Conservation (phyloP, 2,888 invertebrate genomes). For the Bhutanitis thaidina region DNA sequence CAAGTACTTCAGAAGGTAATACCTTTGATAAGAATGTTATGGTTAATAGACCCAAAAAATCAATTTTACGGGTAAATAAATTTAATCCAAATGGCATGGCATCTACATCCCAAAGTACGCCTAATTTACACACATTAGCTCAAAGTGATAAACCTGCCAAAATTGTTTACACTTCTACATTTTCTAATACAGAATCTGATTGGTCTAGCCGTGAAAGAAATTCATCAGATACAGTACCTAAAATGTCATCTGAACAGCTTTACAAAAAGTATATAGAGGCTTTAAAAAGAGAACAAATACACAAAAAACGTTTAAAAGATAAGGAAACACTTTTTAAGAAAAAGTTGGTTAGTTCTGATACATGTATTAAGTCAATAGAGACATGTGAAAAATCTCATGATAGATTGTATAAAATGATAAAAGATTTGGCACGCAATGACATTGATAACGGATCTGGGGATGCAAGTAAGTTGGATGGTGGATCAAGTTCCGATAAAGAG, state of each 20-base stretch:
- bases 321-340: conserved; percentile 67
- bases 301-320: conserved; percentile 60
- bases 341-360: conserved; percentile 56
- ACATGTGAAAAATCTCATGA: conserved; percentile 40
- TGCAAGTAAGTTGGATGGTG: conserved; percentile 65
- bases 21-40: conserved; percentile 42
- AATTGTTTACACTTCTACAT: conserved; percentile 29
- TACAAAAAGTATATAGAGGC: conserved; percentile 66
- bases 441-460: conserved; percentile 71
- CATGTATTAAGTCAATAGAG: conserved; percentile 38
- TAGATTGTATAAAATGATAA: conserved; percentile 58
- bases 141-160: conserved; percentile 42
- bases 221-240: conserved; percentile 48
- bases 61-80: conserved; percentile 60
- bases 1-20: conserved; percentile 63
- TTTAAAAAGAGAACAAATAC: conserved; percentile 55
- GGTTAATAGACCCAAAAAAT: conserved; percentile 53
- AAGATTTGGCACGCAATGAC: conserved; percentile 68
- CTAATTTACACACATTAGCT: conserved; percentile 53
- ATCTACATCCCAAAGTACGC: conserved; percentile 68
- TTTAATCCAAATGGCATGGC: conserved; percentile 57
- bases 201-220: conserved; percentile 51
- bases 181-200: conserved; percentile 59
- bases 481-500: conserved; percentile 41
- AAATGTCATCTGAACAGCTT: conserved; percentile 64